Conservation (phyloP, 2,797 vertebrate genomes). For the Poeciliopsis infans region DNA sequence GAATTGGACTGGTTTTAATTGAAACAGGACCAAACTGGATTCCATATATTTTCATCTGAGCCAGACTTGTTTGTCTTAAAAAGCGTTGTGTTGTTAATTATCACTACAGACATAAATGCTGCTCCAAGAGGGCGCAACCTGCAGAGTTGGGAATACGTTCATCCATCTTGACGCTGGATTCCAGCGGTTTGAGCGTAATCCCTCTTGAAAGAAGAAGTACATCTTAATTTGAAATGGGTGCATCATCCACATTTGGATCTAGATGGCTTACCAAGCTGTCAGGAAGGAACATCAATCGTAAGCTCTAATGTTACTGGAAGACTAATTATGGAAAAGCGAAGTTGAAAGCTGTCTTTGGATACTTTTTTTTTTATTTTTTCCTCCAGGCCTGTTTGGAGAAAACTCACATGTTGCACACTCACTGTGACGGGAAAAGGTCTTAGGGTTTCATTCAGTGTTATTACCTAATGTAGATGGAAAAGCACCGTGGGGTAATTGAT, state of each 20-base stretch:
- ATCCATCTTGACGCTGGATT: conserved; percentile 14
- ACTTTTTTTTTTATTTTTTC: not conserved
- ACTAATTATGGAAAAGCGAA: conserved; percentile 48
- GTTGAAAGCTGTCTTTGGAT: not conserved
- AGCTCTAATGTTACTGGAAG: conserved; percentile 16
- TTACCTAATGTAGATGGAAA: not conserved
- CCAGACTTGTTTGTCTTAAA: not conserved
- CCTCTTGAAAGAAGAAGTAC: conserved; percentile 17
- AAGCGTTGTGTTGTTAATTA: not conserved
- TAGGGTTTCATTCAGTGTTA: not conserved
- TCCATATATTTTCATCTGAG: not conserved
- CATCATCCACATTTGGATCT: conserved; percentile 39
- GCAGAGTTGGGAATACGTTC: not conserved
- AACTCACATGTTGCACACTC: not conserved
- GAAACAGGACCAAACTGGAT: not conserved
- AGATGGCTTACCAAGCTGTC: conserved; percentile 46
- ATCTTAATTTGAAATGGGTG: conserved; percentile 34
- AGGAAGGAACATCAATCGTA: conserved; percentile 43
- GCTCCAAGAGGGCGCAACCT: not conserved
- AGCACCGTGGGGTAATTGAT: not conserved
- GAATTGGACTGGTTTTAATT: not conserved
- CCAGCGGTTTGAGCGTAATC: conserved; percentile 33
- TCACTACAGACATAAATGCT: not conserved
- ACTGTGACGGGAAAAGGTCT: not conserved
- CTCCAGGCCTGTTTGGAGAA: not conserved